Percentiles rank a stretch among this genome's conserved stretches.
Conservation (phyloP, 2,113 vertebrate genomes). For the Speoplatyrhinus poulsoni region DNA sequence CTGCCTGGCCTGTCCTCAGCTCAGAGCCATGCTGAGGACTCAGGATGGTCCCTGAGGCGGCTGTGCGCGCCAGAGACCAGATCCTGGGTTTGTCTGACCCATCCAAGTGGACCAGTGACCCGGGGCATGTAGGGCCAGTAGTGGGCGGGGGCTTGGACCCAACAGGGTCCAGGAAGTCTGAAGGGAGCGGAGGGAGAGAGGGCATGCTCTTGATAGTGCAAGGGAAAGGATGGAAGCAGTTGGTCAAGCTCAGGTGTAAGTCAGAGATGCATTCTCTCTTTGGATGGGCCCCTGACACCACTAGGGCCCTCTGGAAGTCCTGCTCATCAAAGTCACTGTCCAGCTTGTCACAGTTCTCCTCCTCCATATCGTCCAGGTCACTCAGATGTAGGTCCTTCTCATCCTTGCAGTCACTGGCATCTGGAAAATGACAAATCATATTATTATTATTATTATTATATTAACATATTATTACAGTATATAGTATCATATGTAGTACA, state of each 20-base stretch:
- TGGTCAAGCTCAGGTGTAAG: constrained; percentile 66
- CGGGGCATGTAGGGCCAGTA: constrained; percentile 29
- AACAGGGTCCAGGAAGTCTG: constrained; percentile 74
- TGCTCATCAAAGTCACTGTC: constrained; percentile 78
- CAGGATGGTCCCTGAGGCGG: constrained; percentile 74
- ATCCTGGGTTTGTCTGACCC: constrained; percentile 85
- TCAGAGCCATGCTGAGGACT: constrained; percentile 60
- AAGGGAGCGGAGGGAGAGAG: constrained; percentile 61
- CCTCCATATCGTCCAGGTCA: constrained; percentile 88
- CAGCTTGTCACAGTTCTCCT: constrained; percentile 83
- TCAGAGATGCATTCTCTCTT: constrained; percentile 78
- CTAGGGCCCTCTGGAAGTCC: constrained; percentile 53
- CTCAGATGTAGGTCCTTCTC: constrained; percentile 83
- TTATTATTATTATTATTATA: too few relatives aligned
- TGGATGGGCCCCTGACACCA: constrained; percentile 54
- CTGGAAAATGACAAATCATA: constrained; percentile 59
- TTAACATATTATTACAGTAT: too few relatives aligned
- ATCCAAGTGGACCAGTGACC: constrained; percentile 77
- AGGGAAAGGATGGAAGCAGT: constrained; percentile 76
- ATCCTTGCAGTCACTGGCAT: constrained; percentile 79
- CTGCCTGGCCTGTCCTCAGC: constrained; percentile 66
- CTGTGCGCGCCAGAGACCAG: constrained; percentile 92
- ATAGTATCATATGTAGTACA: too few relatives aligned
- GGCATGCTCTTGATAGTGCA: constrained; percentile 72
- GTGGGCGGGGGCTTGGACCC: constrained; percentile 61